phyloP scores from a whole-genome alignment of 1,140 invertebrate species.

The Hycleus cichorii region DNA sequence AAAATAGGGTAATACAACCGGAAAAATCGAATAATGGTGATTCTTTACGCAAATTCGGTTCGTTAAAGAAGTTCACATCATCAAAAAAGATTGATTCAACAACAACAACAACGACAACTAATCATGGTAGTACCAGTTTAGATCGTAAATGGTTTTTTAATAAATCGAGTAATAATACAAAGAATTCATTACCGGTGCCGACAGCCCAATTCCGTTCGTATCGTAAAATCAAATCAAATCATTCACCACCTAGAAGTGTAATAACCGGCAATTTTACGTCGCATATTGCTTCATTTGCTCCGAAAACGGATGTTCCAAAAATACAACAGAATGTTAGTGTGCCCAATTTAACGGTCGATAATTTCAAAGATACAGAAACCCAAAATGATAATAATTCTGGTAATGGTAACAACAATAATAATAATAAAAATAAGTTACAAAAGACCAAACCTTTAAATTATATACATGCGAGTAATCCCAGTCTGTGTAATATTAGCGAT shows the following conservation, averaged over 20 bases:
- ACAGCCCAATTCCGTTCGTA: slow-evolving; percentile 72
- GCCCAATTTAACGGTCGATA: slow-evolving; percentile 30
- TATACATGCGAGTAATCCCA: slow-evolving; percentile 60
- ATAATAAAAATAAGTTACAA: background rate
- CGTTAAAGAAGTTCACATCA: slow-evolving; percentile 57
- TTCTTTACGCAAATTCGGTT: slow-evolving; percentile 50
- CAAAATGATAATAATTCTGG: background rate
- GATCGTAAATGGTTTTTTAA: slow-evolving; percentile 64
- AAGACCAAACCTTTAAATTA: slow-evolving; percentile 48
- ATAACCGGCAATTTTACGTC: slow-evolving; percentile 40
- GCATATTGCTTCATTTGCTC: slow-evolving; percentile 34
- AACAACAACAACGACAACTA: slow-evolving; percentile 20
- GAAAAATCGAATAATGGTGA: slow-evolving; percentile 25
- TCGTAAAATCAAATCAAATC: slow-evolving; percentile 47
- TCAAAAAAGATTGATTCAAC: slow-evolving; percentile 43
- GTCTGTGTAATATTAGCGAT: slow-evolving; percentile 49
- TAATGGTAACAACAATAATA: background rate
- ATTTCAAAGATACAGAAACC: background rate
- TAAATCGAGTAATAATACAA: slow-evolving; percentile 38
- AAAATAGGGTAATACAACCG: slow-evolving; percentile 30
- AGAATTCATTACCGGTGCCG: slow-evolving; percentile 58
- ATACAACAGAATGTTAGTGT: slow-evolving; percentile 32
- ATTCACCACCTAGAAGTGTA: slow-evolving; percentile 24
- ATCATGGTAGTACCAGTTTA: slow-evolving; percentile 51
- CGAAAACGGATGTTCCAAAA: slow-evolving; percentile 23